Percentiles rank a stretch among this genome's conserved stretches.
phyloP scores from a whole-genome alignment of 2,888 invertebrate species.

The Orthosia gothica region DNA sequence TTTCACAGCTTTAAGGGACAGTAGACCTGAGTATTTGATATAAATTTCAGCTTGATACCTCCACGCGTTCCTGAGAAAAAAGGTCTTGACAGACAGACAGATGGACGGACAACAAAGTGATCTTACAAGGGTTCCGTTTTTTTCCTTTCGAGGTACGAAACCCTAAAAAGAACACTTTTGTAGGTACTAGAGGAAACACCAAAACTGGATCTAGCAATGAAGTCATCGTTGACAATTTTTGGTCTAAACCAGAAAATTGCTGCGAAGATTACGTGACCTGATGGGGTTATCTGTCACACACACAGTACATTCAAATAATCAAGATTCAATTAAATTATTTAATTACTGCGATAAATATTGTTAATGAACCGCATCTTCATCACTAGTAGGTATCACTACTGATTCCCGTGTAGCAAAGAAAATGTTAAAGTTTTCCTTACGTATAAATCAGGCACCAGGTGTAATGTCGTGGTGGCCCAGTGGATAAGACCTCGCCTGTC shows the following conservation, averaged over 20 bases:
- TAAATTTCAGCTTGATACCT: no score
- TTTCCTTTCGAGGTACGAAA: no score
- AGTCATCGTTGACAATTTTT: slow-evolving; percentile 4
- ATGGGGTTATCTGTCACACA: slow-evolving; percentile 30
- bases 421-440: slow-evolving; percentile 16
- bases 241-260: slow-evolving; percentile 27
- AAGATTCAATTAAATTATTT: slow-evolving; percentile 20
- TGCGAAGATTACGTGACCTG: slow-evolving; percentile 21
- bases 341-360: slow-evolving; percentile 22
- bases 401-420: slow-evolving; percentile 8
- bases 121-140: no score
- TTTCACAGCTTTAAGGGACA: no score
- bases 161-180: no score
- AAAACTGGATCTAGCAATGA: slow-evolving; percentile 13
- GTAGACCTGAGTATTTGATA: no score
- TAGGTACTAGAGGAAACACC: slow-evolving; percentile 4
- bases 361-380: neutral
- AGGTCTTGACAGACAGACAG: no score
- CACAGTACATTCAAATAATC: slow-evolving; percentile 9
- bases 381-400: neutral
- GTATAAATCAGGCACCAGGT: slow-evolving; percentile 16
- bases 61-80: no score
- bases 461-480: no score
- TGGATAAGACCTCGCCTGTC: no score
- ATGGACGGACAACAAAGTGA: no score